Evolutionary conservation across 2,888 invertebrate species (phyloP), one percentile per base, ranked within the genome.

Genomic region (Unio pictorum): DNA sequence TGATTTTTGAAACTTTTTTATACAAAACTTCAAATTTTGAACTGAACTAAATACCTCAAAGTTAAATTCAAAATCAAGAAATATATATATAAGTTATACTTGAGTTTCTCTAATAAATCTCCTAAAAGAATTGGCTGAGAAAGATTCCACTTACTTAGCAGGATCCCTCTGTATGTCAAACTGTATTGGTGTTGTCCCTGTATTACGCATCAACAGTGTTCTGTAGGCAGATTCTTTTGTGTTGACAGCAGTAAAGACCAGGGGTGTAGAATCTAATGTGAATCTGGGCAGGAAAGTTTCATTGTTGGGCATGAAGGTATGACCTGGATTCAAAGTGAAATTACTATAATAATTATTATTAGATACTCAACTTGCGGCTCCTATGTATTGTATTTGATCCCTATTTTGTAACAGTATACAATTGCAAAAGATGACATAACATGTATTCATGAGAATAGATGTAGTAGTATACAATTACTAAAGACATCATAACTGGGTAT

Each of bases 201-300:
- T 79, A 77, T 89, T 89, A 57, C 73, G 75, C 67, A 90, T 71
- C 34, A 85, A 68, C 54, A 89, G 45, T 1, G 87, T 89, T 30
- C 87, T 77, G 77, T 87, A 89, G 1, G 88, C 76, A 0, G 85
- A 80, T 71, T 89, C 88, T 55, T 85, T 82, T 1, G 83, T 69
- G 73, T 88, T 88, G 55, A 87, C 84, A 3, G 88, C 87, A 1
- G 89, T 86, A 75, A 90, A 89, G 7, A 88, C 84, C 8, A 89
- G 70, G 7, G 78, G 72, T 20, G 78, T 66, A 2, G 83, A 72
- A 72, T 86, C 85, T 56, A 89, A 64, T 7, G 62, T 73, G 63
- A 80, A 81, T n/a, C 86, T 80, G 1, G 90, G 89, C 71, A 88
- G 77, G 77, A 89, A 89, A 1, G 87, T 86, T 76, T 89, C 88